Evolutionary conservation across 2,113 vertebrate species (phyloP), one percentile per base, ranked within the genome.

Genomic region (Gulo gulo): DNA sequence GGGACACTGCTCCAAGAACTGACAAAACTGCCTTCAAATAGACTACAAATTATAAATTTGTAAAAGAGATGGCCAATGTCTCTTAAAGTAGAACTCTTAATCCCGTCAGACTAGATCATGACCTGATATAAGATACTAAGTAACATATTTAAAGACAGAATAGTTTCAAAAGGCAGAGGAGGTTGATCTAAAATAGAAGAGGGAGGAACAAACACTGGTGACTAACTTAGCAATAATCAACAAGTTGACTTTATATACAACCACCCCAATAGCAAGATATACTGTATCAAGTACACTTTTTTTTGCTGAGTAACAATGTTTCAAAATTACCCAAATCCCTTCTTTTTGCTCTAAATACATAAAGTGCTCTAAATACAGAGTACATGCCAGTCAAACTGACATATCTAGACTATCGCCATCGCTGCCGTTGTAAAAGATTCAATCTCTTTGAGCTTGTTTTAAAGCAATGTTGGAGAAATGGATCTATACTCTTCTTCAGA

Each of bases 271-370:
- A 61, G 26, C 36, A 55, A 78, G n/a, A 26, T 20, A 55, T n/a
- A 21, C 10, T 93, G n/a, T 82, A 50, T 84, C 55, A n/a, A 90
- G 31, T 13, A 76, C 20, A 78, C 14, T 63, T 84, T 84, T 84
- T 59, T 59, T 93, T 47, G 50, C 7, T 31, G n/a, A 91, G 29
- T 85, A 93, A 31, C 1, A 7, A 57, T 61, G 10, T 50, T 88
- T 94, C 85, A n/a, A 95, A 96, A 90, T 50, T 55, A 84, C 24
- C 24, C n/a, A 91, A 42, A 73, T 55, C 13, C 29, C 50, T 95
- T 95, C 21, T n/a, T 31, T 92, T 82, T 86, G 18, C 59, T 95
- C 23, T 78, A 52, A 52, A 52, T 52, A 52, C 1, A 9, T 16
- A 52, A 63, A 87, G 36, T 29, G 26, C 23, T 92, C 57, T 36